Conservation (phyloP, 2,113 vertebrate species). For the Cheirogaleus medius region DNA sequence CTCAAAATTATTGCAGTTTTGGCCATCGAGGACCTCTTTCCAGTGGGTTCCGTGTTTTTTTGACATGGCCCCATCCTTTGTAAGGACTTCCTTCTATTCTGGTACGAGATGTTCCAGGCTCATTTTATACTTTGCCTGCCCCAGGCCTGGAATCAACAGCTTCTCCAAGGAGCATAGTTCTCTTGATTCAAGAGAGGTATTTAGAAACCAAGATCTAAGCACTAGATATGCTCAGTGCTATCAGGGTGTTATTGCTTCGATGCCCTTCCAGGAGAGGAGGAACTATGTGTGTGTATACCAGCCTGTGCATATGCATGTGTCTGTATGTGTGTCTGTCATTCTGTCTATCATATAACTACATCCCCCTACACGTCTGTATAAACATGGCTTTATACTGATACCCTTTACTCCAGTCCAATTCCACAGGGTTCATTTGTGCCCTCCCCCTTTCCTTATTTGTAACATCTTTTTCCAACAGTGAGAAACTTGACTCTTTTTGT, state of each 20-base stretch:
- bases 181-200: neutral
- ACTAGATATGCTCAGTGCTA: neutral
- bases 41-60: neutral
- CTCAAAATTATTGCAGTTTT: neutral
- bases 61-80: neutral
- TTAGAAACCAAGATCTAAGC: neutral
- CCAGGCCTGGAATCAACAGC: neutral
- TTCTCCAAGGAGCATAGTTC: neutral
- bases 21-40: neutral
- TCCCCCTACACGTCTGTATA: neutral
- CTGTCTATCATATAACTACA: neutral
- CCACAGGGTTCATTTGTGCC: neutral
- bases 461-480: neutral
- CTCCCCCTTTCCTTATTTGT: neutral
- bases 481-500: neutral
- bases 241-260: neutral
- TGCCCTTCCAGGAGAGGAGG: neutral
- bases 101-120: neutral
- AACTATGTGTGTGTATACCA: neutral
- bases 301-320: accelerated
- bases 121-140: neutral
- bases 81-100: neutral
- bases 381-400: neutral
- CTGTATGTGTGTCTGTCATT: neutral
- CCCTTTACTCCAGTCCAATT: neutral